These are phyloP conservation scores for Paracyclopina nana DNA, from an alignment of 1,140 invertebrate genomes.

Conservation along the genomic window DNA sequence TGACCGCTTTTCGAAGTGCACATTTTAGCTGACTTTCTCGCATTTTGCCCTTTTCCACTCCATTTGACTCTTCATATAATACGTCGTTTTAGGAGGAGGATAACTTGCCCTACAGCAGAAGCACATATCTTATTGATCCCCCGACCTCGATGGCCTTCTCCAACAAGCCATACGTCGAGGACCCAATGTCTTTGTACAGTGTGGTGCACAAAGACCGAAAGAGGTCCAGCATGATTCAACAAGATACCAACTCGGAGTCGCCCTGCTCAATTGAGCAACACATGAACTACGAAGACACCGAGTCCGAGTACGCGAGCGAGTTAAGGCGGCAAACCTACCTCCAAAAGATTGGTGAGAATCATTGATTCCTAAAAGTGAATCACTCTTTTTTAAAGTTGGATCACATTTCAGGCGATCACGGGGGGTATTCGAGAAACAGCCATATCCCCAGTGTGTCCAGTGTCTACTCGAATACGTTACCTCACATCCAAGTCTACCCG, in stretches of 20 bases:
- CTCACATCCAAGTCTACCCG: no score
- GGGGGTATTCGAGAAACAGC: no score
- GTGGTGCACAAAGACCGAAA: background rate
- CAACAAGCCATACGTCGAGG: background rate
- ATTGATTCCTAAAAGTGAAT: no score
- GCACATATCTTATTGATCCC: slow-evolving; percentile 2
- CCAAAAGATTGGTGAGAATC: slow-evolving; percentile 14
- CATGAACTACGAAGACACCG: slow-evolving; percentile 12
- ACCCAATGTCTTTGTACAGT: background rate
- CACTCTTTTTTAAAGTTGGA: no score
- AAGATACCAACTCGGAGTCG: no score
- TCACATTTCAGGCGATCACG: no score
- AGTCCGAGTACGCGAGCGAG: slow-evolving; percentile 14
- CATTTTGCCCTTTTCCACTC: background rate
- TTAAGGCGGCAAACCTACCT: slow-evolving; percentile 9
- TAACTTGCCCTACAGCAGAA: background rate
- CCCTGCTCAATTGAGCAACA: no score
- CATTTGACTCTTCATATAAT: background rate
- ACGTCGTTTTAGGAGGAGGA: slow-evolving; percentile 1
- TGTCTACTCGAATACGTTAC: no score
- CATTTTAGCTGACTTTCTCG: background rate
- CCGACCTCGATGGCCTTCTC: background rate
- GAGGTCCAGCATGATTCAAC: no score
- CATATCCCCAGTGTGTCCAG: no score
- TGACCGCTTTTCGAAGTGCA: background rate